Base-by-base conservation (phyloP, 2,113 vertebrate species). In the Monarcha castaneiventris region DNA sequence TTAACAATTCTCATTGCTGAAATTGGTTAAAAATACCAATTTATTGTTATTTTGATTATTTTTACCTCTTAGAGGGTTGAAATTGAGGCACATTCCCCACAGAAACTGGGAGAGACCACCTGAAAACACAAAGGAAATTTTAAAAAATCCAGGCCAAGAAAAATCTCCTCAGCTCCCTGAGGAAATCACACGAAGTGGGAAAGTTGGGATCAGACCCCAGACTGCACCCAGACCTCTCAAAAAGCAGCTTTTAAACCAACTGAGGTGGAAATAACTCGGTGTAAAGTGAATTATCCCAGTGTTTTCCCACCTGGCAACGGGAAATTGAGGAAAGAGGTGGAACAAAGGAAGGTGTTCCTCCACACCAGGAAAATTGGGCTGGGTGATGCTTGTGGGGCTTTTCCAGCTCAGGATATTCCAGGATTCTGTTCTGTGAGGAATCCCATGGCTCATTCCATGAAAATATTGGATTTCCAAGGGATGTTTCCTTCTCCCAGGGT, bases 351-450 rank as follows among this genome's bases (percentile, higher is more conserved):
- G n/a, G n/a, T n/a, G n/a, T n/a, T n/a, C n/a, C n/a, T n/a, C 3
- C 32, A 4, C 15, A 11, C 1, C 21, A 17, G n/a, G 29, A 48
- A 56, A 67, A 59, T 9, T 0, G 29, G 16, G 12, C 30, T 11
- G 64, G 15, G 26, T 9, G 68, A 27, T 56, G 46, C 43, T 39
- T 27, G 41, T 8, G 51, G 16, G 8, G 10, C 3, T 27, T 14
- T 46, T 37, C 51, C 64, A 39, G 52, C 43, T 27, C 22, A 1
- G 35, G 13, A 17, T 49, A 51, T 58, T 20, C 44, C 44, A n/a
- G 7, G 7, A 18, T 59, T 30, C 2, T 15, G 7, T 9, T 20
- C 7, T 9, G 1, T 3, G 44, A 43, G 21, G 30, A 9, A 67
- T 19, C 17, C 48, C n/a, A 21, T 1, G 11, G 13, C 12, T 54